A percentile compares a stretch with the other conserved stretches of the same genome.
phyloP scores from a whole-genome alignment of 2,888 invertebrate species.

The Caenorhabditis uteleia region DNA sequence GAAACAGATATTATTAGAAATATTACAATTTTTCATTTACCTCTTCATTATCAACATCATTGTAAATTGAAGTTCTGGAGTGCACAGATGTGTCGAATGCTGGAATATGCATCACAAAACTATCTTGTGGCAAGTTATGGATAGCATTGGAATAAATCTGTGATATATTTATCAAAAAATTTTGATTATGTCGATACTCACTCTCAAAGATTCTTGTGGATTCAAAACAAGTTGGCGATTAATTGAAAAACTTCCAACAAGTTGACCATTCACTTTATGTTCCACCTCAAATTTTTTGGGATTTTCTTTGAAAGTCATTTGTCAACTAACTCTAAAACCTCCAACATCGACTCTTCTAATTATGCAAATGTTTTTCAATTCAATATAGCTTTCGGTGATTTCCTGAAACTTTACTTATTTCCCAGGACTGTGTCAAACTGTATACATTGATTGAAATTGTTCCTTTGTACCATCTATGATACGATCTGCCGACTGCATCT shows the following conservation, averaged over 20 bases:
- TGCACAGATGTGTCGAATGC: constrained; percentile 14
- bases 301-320: neutral
- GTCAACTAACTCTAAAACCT: constrained; percentile 14
- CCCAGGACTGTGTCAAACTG: neutral
- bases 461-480: constrained; percentile 35
- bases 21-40: neutral
- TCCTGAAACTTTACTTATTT: constrained; percentile 16
- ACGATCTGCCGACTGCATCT: constrained; percentile 13
- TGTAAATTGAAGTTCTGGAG: constrained; percentile 24
- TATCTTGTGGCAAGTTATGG: constrained; percentile 5
- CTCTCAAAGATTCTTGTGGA: constrained; percentile 31
- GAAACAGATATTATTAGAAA: neutral
- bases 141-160: constrained; percentile 11
- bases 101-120: constrained; percentile 22
- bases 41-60: constrained; percentile 14
- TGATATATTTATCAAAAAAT: neutral
- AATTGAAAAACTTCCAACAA: constrained; percentile 20
- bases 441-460: constrained; percentile 29
- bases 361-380: constrained; percentile 37
- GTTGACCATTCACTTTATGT: constrained; percentile 10
- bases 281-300: constrained; percentile 10
- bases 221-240: constrained; percentile 23
- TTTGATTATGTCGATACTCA: neutral
- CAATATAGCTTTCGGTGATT: constrained; percentile 27
- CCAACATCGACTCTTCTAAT: constrained; percentile 30